Evolutionary conservation across 92 coral and sea anemone species (phyloP).

Genomic region (Paragorgia papillata): DNA sequence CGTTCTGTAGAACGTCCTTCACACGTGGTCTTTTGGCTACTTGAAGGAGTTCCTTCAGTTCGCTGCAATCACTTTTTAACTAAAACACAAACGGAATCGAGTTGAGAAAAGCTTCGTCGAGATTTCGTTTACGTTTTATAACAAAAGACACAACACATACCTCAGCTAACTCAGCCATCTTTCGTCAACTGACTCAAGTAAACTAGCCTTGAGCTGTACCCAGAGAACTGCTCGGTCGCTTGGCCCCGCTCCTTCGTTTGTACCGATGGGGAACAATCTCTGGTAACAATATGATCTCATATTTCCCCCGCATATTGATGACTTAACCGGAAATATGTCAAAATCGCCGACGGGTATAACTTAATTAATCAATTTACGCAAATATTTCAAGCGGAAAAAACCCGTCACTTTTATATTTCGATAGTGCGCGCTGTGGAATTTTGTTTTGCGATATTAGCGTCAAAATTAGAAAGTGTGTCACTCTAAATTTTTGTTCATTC

Average conservation of each 20-base stretch:
- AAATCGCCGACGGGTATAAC: conserved; percentile 20
- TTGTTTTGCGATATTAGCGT: too few species aligned
- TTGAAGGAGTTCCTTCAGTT: conserved; percentile 25
- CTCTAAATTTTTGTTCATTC: too few species aligned
- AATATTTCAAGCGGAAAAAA: background rate
- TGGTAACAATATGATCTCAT: conserved; percentile 43
- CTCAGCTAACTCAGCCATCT: conserved; percentile 31
- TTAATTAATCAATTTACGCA: conserved; percentile 5
- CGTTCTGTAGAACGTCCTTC: conserved; percentile 31
- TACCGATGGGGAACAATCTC: conserved; percentile 39
- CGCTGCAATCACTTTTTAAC: conserved; percentile 32
- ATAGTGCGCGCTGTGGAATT: too few species aligned
- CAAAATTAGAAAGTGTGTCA: too few species aligned
- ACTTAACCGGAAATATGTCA: conserved; percentile 32
- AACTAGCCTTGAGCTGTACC: too few species aligned
- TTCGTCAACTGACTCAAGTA: too few species aligned
- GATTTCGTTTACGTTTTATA: background rate
- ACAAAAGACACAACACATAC: conserved; percentile 5
- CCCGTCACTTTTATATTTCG: background rate
- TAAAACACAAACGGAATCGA: background rate
- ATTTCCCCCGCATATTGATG: conserved; percentile 37
- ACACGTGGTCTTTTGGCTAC: conserved; percentile 44
- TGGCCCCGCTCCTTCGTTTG: conserved; percentile 28
- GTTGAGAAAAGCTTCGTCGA: background rate
- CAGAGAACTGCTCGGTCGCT: background rate